A percentile compares a stretch with the other conserved stretches of the same genome.
phyloP scores from a whole-genome alignment of 2,113 vertebrate species.

The Epinephelus cyanopodus region DNA sequence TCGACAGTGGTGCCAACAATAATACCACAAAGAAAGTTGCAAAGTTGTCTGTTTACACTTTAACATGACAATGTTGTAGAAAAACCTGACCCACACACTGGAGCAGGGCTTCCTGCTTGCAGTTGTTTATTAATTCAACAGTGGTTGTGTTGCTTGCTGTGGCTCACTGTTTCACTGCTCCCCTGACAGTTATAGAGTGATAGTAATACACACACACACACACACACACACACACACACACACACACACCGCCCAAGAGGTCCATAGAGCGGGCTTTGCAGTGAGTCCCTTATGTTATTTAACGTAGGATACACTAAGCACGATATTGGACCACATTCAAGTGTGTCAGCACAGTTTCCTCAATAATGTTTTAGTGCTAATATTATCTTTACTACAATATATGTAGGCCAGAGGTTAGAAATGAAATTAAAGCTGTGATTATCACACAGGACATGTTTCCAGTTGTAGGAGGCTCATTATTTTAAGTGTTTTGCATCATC shows the following conservation, averaged over 20 bases:
- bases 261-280: slow-evolving; percentile 9
- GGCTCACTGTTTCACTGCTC: slow-evolving; percentile 38
- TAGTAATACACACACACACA: slow-evolving; percentile 31
- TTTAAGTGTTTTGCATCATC: neutral
- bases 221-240: slow-evolving; percentile 3
- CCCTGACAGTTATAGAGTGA: slow-evolving; percentile 37
- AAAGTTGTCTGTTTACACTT: no score
- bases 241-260: neutral
- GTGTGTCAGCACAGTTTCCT: slow-evolving; percentile 17
- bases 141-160: slow-evolving; percentile 26
- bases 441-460: slow-evolving; percentile 1
- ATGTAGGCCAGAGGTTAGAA: slow-evolving; percentile 1
- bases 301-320: neutral
- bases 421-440: neutral
- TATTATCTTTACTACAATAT: slow-evolving; percentile 3
- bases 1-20: no score
- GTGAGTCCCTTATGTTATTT: slow-evolving; percentile 23
- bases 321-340: slow-evolving; percentile 30
- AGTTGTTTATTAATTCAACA: slow-evolving; percentile 60
- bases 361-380: slow-evolving; percentile 3
- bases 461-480: neutral
- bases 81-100: neutral
- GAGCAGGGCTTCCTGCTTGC: neutral
- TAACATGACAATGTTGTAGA: neutral
- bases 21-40: no score